Conservation (phyloP, 2,797 vertebrate genomes). For the Danio albolineatus region DNA sequence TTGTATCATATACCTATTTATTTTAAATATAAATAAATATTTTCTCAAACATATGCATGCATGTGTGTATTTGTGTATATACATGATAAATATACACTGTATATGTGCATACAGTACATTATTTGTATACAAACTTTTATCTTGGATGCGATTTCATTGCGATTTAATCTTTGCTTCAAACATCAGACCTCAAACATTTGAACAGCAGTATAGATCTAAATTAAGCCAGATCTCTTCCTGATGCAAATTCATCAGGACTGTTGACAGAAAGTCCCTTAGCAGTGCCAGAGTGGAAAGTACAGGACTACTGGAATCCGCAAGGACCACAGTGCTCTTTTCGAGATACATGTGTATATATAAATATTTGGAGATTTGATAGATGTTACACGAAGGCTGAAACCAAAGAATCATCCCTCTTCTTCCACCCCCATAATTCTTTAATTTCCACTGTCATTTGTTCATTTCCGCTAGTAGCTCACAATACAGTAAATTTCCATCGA, state of each 20-base stretch:
- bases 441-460: not conserved
- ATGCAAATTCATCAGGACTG: not conserved
- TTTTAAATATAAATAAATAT: too few species aligned
- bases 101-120: too few species aligned
- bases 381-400: not conserved
- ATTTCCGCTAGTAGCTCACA: not conserved
- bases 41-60: too few species aligned
- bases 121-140: too few species aligned
- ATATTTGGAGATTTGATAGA: not conserved
- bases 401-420: not conserved
- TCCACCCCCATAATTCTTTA: not conserved
- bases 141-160: too few species aligned
- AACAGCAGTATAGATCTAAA: too few species aligned
- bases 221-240: not conserved
- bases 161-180: too few species aligned
- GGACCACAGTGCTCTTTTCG: not conserved
- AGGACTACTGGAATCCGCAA: not conserved
- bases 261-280: not conserved
- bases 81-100: too few species aligned
- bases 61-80: too few species aligned
- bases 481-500: not conserved
- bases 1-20: too few species aligned
- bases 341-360: not conserved
- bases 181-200: too few species aligned
- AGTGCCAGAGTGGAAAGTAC: constrained; percentile 1